Evolutionary conservation across 2,888 invertebrate genomes (phyloP).

Genomic region (Sthenelais limicola): DNA sequence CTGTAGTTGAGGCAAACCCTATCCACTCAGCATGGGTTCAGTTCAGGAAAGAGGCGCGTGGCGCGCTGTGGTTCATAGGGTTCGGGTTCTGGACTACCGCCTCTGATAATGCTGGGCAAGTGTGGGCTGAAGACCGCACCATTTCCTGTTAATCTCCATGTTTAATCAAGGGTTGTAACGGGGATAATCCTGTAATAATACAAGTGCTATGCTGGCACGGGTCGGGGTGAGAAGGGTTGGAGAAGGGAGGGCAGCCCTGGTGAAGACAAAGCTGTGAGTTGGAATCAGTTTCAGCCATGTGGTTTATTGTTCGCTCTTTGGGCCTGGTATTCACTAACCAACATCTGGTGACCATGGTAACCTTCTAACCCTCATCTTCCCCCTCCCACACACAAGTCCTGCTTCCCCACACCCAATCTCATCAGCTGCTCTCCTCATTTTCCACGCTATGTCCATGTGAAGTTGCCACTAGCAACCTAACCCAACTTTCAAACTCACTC

Average conservation of each 20-base stretch:
- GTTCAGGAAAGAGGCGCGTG: too few species aligned
- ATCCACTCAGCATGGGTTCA: too few species aligned
- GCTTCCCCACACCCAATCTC: too few species aligned
- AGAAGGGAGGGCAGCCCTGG: neutral
- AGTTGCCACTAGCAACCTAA: too few species aligned
- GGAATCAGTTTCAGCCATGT: conserved; percentile 17
- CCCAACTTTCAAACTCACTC: too few species aligned
- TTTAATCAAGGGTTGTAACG: conserved; percentile 24
- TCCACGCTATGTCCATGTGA: too few species aligned
- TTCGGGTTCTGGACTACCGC: too few species aligned
- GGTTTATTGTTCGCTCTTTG: conserved; percentile 17
- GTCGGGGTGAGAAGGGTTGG: neutral
- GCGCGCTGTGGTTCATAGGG: too few species aligned
- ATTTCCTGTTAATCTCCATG: conserved; percentile 21
- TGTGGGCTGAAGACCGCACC: conserved; percentile 1
- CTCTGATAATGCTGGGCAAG: neutral
- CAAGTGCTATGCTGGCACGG: neutral
- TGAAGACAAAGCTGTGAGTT: neutral
- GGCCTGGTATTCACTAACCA: neutral
- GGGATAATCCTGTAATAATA: conserved; percentile 20
- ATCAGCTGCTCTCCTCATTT: conserved; percentile 23
- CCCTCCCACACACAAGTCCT: too few species aligned
- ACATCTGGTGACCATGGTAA: conserved; percentile 36
- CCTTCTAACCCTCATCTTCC: conserved; percentile 20
- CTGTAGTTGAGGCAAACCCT: too few species aligned